phyloP scores from a whole-genome alignment of 2,888 invertebrate species.

The Xestia ashworthii region DNA sequence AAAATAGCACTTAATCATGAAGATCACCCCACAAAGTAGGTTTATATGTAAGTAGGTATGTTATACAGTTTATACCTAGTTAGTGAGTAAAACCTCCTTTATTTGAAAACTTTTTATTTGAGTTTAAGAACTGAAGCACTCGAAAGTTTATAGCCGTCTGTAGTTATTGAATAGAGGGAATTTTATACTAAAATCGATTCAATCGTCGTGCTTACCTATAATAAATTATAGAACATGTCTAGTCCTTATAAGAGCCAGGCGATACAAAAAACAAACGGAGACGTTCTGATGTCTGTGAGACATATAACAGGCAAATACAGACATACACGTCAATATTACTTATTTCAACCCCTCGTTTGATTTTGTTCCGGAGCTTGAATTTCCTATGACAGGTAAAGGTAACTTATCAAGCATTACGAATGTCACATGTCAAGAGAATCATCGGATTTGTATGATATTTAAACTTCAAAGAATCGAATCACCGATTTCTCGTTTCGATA shows the following conservation, averaged over 20 bases:
- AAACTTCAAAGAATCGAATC: neutral
- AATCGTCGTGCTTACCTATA: neutral
- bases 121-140: conserved; percentile 23
- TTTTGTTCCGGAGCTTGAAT: conserved; percentile 6
- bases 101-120: conserved; percentile 13
- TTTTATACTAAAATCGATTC: conserved; percentile 37
- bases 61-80: too few relatives aligned
- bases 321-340: neutral
- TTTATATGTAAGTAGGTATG: conserved; percentile 8
- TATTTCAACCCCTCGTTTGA: neutral
- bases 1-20: conserved; percentile 14
- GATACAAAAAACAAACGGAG: neutral
- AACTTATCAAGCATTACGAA: neutral
- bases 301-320: conserved; percentile 12
- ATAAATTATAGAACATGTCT: neutral
- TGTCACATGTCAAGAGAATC: conserved; percentile 10
- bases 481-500: neutral
- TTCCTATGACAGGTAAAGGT: neutral
- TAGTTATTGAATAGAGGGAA: conserved; percentile 26
- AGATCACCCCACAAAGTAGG: neutral
- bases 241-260: neutral
- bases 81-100: conserved; percentile 10
- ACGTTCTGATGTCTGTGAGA: neutral
- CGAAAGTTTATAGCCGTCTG: conserved; percentile 8
- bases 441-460: conserved; percentile 2